phyloP scores from a whole-genome alignment of 1,140 invertebrate species.

The Drosophila watanabei region DNA sequence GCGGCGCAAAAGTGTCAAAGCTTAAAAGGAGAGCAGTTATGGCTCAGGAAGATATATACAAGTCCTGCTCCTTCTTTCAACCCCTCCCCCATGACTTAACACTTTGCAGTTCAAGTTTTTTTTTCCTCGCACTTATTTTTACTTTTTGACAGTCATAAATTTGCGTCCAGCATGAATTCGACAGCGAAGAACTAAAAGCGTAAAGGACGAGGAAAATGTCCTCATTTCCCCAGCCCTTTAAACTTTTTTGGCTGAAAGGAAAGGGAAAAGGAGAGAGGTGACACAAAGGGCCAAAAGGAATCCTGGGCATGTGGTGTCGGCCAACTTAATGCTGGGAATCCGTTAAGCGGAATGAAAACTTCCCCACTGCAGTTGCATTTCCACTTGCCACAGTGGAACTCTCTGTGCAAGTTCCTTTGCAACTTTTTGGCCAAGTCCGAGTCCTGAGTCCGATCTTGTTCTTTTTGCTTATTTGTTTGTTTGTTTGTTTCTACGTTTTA shows the following conservation, averaged over 20 bases:
- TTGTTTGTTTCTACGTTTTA: conserved; percentile 9
- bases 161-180: conserved; percentile 73
- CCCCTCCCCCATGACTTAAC: conserved; percentile 12
- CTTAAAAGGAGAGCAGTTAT: conserved; percentile 22
- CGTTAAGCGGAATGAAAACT: conserved; percentile 65
- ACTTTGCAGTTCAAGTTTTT: conserved; percentile 41
- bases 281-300: background rate
- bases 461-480: conserved; percentile 14
- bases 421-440: conserved; percentile 28
- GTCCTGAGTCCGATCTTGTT: conserved; percentile 1
- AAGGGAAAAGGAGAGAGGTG: background rate
- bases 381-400: conserved; percentile 1
- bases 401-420: background rate
- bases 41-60: conserved; percentile 2
- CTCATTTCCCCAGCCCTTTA: background rate
- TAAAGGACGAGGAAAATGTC: conserved; percentile 26
- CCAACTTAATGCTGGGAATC: conserved; percentile 56
- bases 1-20: conserved; percentile 46
- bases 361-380: conserved; percentile 25
- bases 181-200: conserved; percentile 40
- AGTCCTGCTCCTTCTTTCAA: too few species aligned
- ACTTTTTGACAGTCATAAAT: conserved; percentile 77
- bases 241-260: conserved; percentile 4
- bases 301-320: conserved; percentile 20
- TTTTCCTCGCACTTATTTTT: conserved; percentile 18